A percentile compares a stretch with the other conserved stretches of the same genome.
Evolutionary conservation across 2,113 vertebrate species (phyloP).

Genomic region (Trogon melanurus): DNA sequence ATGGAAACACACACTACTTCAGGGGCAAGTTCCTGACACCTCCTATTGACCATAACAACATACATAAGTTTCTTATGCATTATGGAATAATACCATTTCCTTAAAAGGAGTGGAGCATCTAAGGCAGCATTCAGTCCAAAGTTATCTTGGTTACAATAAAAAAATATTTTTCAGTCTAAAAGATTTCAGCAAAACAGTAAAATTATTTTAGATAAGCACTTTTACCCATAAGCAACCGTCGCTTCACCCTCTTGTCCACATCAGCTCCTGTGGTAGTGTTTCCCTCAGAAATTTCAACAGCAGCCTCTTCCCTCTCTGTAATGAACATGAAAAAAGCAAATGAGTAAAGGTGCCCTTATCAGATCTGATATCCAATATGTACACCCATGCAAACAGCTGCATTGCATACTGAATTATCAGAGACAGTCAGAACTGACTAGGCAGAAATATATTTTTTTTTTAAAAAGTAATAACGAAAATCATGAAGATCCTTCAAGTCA

Average conservation of each 20-base stretch:
- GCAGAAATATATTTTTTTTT: not conserved
- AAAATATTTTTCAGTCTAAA: not conserved
- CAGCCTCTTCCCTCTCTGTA: constrained; percentile 85
- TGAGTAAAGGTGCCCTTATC: not conserved
- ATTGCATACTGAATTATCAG: not conserved
- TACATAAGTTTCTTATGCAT: not conserved
- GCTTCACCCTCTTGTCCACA: constrained; percentile 94
- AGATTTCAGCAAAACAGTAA: not conserved
- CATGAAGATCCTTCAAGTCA: not conserved
- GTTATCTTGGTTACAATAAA: not conserved
- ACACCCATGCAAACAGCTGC: not conserved
- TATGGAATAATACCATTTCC: not conserved
- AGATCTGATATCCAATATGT: not conserved
- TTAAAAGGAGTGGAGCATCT: not conserved
- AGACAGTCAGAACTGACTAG: not conserved
- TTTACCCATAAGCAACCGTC: constrained; percentile 96
- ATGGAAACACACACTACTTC: not conserved
- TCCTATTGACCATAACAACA: not conserved
- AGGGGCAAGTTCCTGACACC: not conserved
- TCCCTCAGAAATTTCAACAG: constrained; percentile 80
- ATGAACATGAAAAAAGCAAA: not conserved
- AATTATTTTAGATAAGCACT: not conserved
- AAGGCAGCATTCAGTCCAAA: not conserved
- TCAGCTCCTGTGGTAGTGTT: constrained; percentile 87
- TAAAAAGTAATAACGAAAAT: not conserved